Evolutionary conservation across 1,140 invertebrate species (phyloP).

Genomic region (Chionoecetes opilio): DNA sequence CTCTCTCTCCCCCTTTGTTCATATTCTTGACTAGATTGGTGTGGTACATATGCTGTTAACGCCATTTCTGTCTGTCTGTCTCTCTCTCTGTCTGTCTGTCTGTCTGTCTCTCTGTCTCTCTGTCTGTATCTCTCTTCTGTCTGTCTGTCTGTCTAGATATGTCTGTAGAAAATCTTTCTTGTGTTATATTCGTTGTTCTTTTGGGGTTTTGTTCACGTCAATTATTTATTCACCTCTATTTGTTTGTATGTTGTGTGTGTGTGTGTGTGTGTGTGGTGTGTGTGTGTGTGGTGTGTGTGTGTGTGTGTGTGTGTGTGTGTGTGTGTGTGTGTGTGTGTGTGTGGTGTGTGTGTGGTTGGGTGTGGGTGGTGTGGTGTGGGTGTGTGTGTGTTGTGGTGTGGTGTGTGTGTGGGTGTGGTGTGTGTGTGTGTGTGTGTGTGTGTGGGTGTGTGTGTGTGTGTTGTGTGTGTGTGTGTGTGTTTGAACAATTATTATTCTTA

Average conservation of each 20-base stretch:
- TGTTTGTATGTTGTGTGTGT: not conserved
- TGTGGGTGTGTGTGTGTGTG: conserved; percentile 38
- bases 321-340: conserved; percentile 46
- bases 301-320: conserved; percentile 43
- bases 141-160: not conserved
- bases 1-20: not conserved
- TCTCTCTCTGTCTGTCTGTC: not conserved
- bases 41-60: not conserved
- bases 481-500: too few relatives aligned
- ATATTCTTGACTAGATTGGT: not conserved
- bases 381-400: conserved; percentile 20
- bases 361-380: not conserved
- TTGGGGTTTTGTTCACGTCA: not conserved
- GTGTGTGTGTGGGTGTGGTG: not conserved
- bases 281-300: not conserved
- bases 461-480: conserved; percentile 35
- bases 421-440: conserved; percentile 38
- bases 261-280: conserved; percentile 16
- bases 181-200: not conserved
- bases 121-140: not conserved
- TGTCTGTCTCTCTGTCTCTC: not conserved
- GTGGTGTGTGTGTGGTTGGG: conserved; percentile 1
- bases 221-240: not conserved
- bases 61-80: not conserved
- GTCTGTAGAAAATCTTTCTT: not conserved